Base-by-base conservation (phyloP, 2,888 invertebrate species). In the Hyalella azteca region DNA sequence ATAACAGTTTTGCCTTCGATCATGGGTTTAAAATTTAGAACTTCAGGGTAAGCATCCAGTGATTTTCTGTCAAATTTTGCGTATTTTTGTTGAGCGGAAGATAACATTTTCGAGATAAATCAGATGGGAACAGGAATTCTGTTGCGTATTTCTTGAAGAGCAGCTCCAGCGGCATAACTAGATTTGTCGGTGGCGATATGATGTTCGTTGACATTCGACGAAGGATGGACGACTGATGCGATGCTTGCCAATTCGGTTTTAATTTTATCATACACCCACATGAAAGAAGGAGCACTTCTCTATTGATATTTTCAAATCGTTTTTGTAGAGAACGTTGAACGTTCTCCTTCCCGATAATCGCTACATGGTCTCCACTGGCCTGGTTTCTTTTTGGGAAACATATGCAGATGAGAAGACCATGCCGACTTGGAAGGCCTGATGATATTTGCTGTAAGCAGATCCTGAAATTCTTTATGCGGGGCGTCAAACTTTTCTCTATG, bases 1-100 rank as follows among this genome's bases (percentile, higher is more conserved):
- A 29, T 48, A 13, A 77, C 48, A 22, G 26, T 13, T 19, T 29
- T 22, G 9, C 77, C 77, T 29, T 77, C 41, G 3, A 89, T 59
- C 85, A 88, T 86, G 49, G 87, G 85, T 7, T 86, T 83, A 83
- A 88, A 88, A 79, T 87, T 45, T 5, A 48, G 19, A 11, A 77
- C 77, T 1, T 45, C 77, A 2, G 48, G 48, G 48, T 77, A 77
- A 13, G 36, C 50, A 49, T 45, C 77, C 1, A 77, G 22, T 1
- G 73, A 73, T 45, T 78, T 45, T 5, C 79, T 45, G 79, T 89
- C 88, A 81, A 88, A 88, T 39, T 86, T 66, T 1, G 40, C 40
- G 19, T 78, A 78, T 32, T 26, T 41, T 13, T 26, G 48, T 45
- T 78, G 49, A 1, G 48, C 26, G 7, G 9, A 29, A 2, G 19